Percentiles rank a stretch among this genome's conserved stretches.
phyloP scores from a whole-genome alignment of 1,140 invertebrate genomes.

The Trichogramma pretiosum region DNA sequence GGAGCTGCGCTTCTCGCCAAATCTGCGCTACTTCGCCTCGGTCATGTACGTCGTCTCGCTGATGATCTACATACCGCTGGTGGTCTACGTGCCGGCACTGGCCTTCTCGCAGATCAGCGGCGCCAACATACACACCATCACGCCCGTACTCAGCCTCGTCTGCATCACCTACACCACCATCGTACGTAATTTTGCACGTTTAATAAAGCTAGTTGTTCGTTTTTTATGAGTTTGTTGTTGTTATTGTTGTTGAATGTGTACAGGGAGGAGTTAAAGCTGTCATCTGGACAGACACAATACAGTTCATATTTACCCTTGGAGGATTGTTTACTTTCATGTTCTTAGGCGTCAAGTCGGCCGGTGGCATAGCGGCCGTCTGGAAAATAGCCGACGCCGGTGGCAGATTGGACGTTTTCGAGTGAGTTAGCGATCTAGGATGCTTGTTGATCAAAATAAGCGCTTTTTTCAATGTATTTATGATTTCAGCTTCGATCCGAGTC shows the following conservation, averaged over 20 bases:
- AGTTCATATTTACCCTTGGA: slow-evolving; percentile 56
- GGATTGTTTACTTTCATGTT: slow-evolving; percentile 57
- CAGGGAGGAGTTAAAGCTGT: slow-evolving; percentile 67
- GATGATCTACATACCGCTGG: slow-evolving; percentile 49
- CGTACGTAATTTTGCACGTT: slow-evolving; percentile 37
- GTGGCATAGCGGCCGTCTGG: slow-evolving; percentile 47
- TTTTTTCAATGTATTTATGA: background rate
- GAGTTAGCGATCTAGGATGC: too few relatives aligned
- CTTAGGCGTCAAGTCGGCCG: slow-evolving; percentile 54
- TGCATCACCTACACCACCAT: slow-evolving; percentile 76
- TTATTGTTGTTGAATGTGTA: slow-evolving; percentile 3
- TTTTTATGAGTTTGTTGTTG: background rate
- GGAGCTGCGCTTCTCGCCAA: slow-evolving; percentile 54
- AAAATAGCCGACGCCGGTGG: slow-evolving; percentile 27
- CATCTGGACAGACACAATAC: slow-evolving; percentile 63
- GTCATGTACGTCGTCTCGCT: slow-evolving; percentile 55
- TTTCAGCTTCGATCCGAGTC: slow-evolving; percentile 49
- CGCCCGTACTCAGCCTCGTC: slow-evolving; percentile 58
- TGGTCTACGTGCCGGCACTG: slow-evolving; percentile 54
- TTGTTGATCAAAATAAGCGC: too few relatives aligned
- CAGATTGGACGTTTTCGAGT: slow-evolving; percentile 32
- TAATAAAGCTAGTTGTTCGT: background rate
- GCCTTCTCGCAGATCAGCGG: slow-evolving; percentile 59
- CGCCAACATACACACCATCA: slow-evolving; percentile 53
- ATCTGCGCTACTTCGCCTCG: slow-evolving; percentile 54